Percentiles rank a stretch among this genome's conserved stretches.
Evolutionary conservation across 1,140 invertebrate genomes (phyloP).

Genomic region (Panagrolaimus sp.): DNA sequence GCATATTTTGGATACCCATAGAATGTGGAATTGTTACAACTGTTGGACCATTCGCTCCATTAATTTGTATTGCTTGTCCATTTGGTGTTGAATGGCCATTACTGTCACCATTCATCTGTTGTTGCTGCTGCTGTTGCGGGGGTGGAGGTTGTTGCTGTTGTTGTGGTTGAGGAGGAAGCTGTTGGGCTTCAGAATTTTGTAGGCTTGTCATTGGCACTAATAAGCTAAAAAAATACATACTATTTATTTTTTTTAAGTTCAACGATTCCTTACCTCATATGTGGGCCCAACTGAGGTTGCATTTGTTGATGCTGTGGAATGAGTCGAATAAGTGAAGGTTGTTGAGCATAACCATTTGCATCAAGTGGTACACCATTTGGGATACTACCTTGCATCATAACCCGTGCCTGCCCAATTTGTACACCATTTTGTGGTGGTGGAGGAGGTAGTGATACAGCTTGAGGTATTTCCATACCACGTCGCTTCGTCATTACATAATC

Average conservation of each 20-base stretch:
- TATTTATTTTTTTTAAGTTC: neutral
- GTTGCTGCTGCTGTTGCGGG: neutral
- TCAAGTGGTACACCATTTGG: neutral
- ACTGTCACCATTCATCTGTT: neutral
- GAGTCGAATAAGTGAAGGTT: slow-evolving; percentile 3
- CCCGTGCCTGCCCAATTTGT: neutral
- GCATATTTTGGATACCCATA: too few relatives aligned
- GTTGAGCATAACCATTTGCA: neutral
- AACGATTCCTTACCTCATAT: neutral
- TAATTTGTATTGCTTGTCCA: slow-evolving; percentile 10
- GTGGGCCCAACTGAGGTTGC: neutral
- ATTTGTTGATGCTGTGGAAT: neutral
- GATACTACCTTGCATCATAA: slow-evolving; percentile 16
- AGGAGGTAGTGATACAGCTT: slow-evolving; percentile 11
- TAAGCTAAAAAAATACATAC: slow-evolving; percentile 16
- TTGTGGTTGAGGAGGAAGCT: neutral
- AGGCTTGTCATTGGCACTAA: slow-evolving; percentile 23
- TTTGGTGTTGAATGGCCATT: slow-evolving; percentile 3
- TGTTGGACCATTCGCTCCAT: too few relatives aligned
- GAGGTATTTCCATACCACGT: slow-evolving; percentile 11
- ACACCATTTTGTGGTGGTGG: neutral
- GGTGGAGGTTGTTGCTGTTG: neutral
- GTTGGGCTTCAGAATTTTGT: neutral
- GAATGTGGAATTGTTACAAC: neutral
- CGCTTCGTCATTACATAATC: slow-evolving; percentile 22